A percentile compares a stretch with the other conserved stretches of the same genome.
Evolutionary conservation across 1,140 invertebrate genomes (phyloP).

Genomic region (roundworm (Caenorhabditis elegans)): WBcel235 BX284602.5:15008501-15009000

Average conservation of each 20-base stretch:
- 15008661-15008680: neutral
- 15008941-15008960: no score
- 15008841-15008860: neutral
- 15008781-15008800: neutral
- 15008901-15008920: neutral
- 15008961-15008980: no score
- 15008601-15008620: no score
- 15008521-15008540: no score
- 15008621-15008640: no score
- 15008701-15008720: no score
- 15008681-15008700: no score
- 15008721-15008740: no score
- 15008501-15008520: no score
- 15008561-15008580: neutral
- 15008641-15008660: neutral
- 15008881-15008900: neutral
- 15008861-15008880: neutral
- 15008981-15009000: neutral
- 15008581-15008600: neutral
- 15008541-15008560: no score
- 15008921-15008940: neutral
- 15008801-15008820: neutral
- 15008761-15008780: neutral
- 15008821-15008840: neutral
- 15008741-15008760: neutral